Evolutionary conservation across 2,797 vertebrate genomes (phyloP).

Genomic region (Paratrypauchen microcephalus): DNA sequence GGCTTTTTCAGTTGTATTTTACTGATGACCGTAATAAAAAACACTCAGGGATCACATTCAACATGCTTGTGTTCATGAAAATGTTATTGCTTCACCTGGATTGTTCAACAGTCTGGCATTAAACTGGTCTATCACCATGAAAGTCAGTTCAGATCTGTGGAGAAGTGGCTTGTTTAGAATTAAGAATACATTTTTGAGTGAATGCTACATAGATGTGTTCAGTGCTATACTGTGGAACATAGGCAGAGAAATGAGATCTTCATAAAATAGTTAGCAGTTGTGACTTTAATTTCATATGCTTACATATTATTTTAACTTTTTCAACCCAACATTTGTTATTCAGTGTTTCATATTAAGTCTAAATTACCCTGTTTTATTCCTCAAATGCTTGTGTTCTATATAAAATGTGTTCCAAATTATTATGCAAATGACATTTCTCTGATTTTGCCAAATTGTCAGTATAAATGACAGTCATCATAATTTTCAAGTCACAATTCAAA

Average conservation of each 20-base stretch:
- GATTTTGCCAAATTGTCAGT: too few relatives aligned
- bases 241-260: background rate
- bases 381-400: conserved; percentile 36
- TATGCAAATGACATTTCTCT: too few relatives aligned
- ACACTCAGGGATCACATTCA: background rate
- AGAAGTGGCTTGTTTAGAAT: too few relatives aligned
- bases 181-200: too few relatives aligned
- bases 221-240: background rate
- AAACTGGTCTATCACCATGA: background rate
- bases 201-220: background rate
- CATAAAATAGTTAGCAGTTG: background rate
- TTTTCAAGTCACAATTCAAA: too few relatives aligned
- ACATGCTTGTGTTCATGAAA: too few relatives aligned
- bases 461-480: too few relatives aligned
- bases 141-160: too few relatives aligned
- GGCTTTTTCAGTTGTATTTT: background rate
- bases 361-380: conserved; percentile 57
- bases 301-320: background rate
- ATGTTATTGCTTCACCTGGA: too few relatives aligned
- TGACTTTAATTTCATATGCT: background rate
- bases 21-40: conserved; percentile 2
- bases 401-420: too few relatives aligned
- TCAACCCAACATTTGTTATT: background rate
- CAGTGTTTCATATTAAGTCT: conserved; percentile 52
- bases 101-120: too few relatives aligned